phyloP scores from a whole-genome alignment of 2,888 invertebrate species.

The Tyria jacobaeae region DNA sequence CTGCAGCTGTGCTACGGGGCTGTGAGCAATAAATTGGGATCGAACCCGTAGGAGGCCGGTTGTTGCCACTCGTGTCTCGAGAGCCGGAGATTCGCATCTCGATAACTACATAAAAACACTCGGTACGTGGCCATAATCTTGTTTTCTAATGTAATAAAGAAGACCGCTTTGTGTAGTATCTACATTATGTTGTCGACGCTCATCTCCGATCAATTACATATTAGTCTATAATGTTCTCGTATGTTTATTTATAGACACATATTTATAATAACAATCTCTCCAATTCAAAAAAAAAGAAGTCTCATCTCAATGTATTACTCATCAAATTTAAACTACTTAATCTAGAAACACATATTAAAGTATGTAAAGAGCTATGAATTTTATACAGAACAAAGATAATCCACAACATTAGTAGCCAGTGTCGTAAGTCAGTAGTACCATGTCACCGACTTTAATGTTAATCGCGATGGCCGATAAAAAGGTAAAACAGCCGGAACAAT shows the following conservation, averaged over 20 bases:
- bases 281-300: background rate
- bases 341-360: background rate
- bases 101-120: slow-evolving; percentile 61
- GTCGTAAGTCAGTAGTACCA: slow-evolving; percentile 18
- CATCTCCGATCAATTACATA: slow-evolving; percentile 40
- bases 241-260: background rate
- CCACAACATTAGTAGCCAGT: slow-evolving; percentile 10
- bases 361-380: background rate
- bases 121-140: slow-evolving; percentile 57
- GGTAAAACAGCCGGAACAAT: slow-evolving; percentile 24
- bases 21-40: slow-evolving; percentile 61
- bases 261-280: background rate
- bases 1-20: slow-evolving; percentile 41
- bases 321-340: background rate
- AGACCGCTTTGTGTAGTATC: slow-evolving; percentile 39
- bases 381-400: background rate
- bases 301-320: background rate
- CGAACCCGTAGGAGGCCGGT: slow-evolving; percentile 54
- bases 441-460: slow-evolving; percentile 20
- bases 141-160: slow-evolving; percentile 54
- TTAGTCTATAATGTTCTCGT: slow-evolving; percentile 17
- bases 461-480: slow-evolving; percentile 24
- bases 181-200: slow-evolving; percentile 39
- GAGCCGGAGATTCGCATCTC: slow-evolving; percentile 48
- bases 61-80: slow-evolving; percentile 52